Base-by-base conservation (phyloP, 92 coral and sea anemone genomes). In the Zoanthus sansibaricus region DNA sequence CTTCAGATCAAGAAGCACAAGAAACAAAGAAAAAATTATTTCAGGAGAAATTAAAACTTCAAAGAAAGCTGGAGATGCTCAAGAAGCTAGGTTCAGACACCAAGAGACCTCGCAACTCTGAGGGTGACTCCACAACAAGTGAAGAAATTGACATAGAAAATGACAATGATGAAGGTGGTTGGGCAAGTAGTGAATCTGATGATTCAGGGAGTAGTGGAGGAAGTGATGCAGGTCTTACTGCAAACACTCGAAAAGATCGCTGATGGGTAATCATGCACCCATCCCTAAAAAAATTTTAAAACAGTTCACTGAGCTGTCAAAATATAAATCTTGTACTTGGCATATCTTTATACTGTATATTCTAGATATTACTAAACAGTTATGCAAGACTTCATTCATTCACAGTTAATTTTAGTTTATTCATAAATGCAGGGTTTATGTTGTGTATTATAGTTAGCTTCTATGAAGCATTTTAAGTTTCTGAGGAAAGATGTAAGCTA, bases 121-220 rank as follows among this genome's bases (percentile, higher is more conserved):
- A 97, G 88, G 98, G 97, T 10, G 98, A 95, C 80, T 95, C 98
- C 1, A 93, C 93, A 6, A 93, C 94, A n/a, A 94, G 98, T 77
- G 98, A 93, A 69, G 98, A 94, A 66, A 91, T 94, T 49, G 98
- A 95, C 55, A 94, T 93, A 70, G 98, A 95, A 88, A 92, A 95
- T 83, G 97, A 97, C 46, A 68, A 84, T 10, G 98, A 95, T 45
- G 98, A 97, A 86, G 92, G 95, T 70, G 99, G 97, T 7, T 97
- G 96, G 88, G 94, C 94, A 83, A 93, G 96, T 76, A 93, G 99
- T 33, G 99, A 95, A 87, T 97, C 99, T 5, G 99, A 96, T 59
- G 98, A 97, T 79, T 90, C 95, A 14, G 94, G 94, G 64, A 97
- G 99, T 72, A 95, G 98, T 80, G 95, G 92, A 71, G 98, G 98